Conservation (phyloP, 2,888 invertebrate genomes). For the Rhagonycha lutea region DNA sequence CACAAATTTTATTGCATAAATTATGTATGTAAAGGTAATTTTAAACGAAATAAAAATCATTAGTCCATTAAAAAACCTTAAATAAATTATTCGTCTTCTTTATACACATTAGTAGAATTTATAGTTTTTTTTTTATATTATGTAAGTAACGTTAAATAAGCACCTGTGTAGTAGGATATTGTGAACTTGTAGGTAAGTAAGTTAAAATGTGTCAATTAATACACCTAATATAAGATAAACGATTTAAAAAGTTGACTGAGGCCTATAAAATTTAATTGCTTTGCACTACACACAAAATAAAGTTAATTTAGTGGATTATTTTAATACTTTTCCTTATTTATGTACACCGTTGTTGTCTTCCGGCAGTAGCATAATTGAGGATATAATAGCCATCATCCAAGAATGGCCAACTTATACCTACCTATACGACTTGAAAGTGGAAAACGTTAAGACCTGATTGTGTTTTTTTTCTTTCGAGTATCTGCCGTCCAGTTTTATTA, state of each 20-base stretch:
- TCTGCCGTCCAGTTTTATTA: slow-evolving; percentile 44
- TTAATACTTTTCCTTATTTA: slow-evolving; percentile 20
- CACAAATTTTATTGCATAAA: neutral
- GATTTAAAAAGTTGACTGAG: neutral
- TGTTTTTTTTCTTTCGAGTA: slow-evolving; percentile 28
- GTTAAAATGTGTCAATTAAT: neutral
- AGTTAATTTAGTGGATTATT: slow-evolving; percentile 4
- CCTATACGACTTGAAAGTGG: slow-evolving; percentile 38
- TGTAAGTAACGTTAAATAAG: neutral
- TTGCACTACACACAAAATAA: neutral
- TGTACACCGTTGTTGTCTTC: slow-evolving; percentile 26
- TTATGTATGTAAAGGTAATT: neutral
- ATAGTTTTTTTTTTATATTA: neutral
- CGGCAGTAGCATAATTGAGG: slow-evolving; percentile 37
- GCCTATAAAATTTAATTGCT: slow-evolving; percentile 12
- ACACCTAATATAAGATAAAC: neutral
- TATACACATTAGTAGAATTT: neutral
- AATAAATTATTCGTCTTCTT: neutral
- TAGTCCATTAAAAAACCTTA: neutral
- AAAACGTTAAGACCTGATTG: slow-evolving; percentile 30
- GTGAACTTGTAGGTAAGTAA: neutral
- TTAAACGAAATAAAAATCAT: neutral
- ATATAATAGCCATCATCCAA: slow-evolving; percentile 35
- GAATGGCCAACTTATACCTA: slow-evolving; percentile 31
- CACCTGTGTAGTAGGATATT: neutral